Conservation (phyloP, 2,888 invertebrate genomes). For the Thalpophila matura region DNA sequence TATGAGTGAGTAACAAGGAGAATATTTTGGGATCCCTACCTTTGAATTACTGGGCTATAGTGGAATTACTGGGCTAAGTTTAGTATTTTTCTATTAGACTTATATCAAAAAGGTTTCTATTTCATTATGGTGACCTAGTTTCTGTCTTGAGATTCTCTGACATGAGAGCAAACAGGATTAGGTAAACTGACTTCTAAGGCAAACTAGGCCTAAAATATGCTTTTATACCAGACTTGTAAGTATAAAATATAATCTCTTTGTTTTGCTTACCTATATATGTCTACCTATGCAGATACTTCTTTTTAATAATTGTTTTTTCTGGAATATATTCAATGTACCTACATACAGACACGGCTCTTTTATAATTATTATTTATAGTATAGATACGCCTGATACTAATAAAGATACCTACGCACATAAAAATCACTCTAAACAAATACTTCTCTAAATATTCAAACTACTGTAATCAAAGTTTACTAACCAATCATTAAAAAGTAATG, state of each 20-base stretch:
- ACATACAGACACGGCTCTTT: no score
- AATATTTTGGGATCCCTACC: neutral
- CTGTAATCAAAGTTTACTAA: neutral
- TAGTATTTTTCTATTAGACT: neutral
- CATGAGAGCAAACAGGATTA: neutral
- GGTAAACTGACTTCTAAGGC: slow-evolving; percentile 1
- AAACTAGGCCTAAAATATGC: neutral
- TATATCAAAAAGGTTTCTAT: neutral
- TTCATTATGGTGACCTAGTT: slow-evolving; percentile 13
- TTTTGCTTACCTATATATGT: no score
- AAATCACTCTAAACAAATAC: slow-evolving; percentile 11
- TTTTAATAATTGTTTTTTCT: no score
- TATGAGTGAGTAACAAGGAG: neutral
- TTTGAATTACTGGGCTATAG: neutral
- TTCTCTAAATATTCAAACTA: slow-evolving; percentile 19
- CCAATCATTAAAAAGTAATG: slow-evolving; percentile 27
- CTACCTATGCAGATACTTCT: no score
- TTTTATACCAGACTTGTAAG: no score
- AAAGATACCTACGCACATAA: neutral
- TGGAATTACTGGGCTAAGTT: neutral
- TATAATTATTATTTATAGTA: no score
- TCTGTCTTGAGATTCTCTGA: neutral
- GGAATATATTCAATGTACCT: no score
- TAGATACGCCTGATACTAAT: no score
- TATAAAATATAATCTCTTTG: no score